Percentiles rank a stretch among this genome's conserved stretches.
phyloP scores from a whole-genome alignment of 1,140 invertebrate genomes.

The Patella vulgata region DNA sequence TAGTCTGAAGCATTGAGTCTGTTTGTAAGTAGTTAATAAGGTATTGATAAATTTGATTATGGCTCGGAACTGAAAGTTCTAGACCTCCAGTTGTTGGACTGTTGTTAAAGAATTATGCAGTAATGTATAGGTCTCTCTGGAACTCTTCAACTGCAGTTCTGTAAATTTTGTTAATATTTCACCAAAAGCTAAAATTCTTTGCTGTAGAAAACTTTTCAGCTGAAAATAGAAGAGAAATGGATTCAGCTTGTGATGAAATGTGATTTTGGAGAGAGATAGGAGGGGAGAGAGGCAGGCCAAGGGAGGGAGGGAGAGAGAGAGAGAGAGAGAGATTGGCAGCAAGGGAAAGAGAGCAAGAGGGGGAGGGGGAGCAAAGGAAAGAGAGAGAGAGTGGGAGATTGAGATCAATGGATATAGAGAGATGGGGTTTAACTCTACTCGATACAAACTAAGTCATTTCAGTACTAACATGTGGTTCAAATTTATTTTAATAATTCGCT shows the following conservation, averaged over 20 bases:
- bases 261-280: background rate
- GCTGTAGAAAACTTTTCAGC: constrained; percentile 40
- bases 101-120: constrained; percentile 34
- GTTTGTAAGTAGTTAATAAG: too few relatives aligned
- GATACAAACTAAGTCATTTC: too few relatives aligned
- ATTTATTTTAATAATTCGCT: too few relatives aligned
- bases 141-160: constrained; percentile 50
- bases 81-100: constrained; percentile 35
- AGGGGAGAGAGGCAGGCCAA: background rate
- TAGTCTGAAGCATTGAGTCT: too few relatives aligned
- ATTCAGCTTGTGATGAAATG: background rate
- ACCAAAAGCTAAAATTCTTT: constrained; percentile 42
- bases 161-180: constrained; percentile 45
- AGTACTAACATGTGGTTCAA: too few relatives aligned
- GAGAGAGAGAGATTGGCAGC: background rate
- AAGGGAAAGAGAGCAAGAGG: background rate
- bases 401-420: too few relatives aligned
- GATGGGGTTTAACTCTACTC: too few relatives aligned
- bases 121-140: constrained; percentile 46
- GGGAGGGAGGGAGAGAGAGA: background rate
- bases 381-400: background rate
- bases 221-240: constrained; percentile 28
- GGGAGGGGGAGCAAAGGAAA: background rate
- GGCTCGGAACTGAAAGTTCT: too few relatives aligned
- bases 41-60: too few relatives aligned